Conservation (phyloP, 2,113 vertebrate species). For the Chloroceryle aenea region DNA sequence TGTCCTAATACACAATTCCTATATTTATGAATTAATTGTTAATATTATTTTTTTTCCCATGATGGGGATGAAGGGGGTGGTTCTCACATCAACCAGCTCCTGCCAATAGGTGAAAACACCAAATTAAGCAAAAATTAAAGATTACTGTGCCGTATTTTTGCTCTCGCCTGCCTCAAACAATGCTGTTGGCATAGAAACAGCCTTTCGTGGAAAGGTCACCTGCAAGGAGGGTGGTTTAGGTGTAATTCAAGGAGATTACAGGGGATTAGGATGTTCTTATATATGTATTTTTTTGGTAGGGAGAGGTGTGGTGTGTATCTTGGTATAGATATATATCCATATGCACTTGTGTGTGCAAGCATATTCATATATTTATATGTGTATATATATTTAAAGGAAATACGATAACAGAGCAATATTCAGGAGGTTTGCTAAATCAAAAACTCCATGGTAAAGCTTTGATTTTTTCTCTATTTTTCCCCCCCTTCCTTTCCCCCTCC, state of each 20-base stretch:
- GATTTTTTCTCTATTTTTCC: background rate
- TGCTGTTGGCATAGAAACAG: slow-evolving; percentile 84
- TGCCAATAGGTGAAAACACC: background rate
- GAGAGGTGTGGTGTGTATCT: accelerated
- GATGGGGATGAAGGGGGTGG: accelerated
- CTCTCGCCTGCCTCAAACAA: slow-evolving; percentile 78
- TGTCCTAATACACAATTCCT: background rate
- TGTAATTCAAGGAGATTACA: slow-evolving; percentile 84
- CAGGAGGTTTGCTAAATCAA: slow-evolving; percentile 48
- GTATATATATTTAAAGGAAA: slow-evolving; percentile 44
- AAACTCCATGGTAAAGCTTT: slow-evolving; percentile 58
- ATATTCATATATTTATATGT: background rate
- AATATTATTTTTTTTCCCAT: accelerated
- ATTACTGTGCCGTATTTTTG: slow-evolving; percentile 41
- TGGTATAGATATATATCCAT: background rate
- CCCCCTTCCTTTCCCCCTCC: background rate
- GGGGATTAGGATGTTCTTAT: slow-evolving; percentile 68
- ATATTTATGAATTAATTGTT: background rate
- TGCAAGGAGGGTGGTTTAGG: slow-evolving; percentile 80
- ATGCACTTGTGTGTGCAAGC: accelerated
- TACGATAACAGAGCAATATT: slow-evolving; percentile 56
- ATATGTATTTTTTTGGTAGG: background rate
- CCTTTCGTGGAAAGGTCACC: slow-evolving; percentile 83
- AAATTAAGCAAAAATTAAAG: slow-evolving; percentile 76
- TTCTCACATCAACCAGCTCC: background rate